phyloP scores from a whole-genome alignment of 2,888 invertebrate species.

The Dascillus cervinus region DNA sequence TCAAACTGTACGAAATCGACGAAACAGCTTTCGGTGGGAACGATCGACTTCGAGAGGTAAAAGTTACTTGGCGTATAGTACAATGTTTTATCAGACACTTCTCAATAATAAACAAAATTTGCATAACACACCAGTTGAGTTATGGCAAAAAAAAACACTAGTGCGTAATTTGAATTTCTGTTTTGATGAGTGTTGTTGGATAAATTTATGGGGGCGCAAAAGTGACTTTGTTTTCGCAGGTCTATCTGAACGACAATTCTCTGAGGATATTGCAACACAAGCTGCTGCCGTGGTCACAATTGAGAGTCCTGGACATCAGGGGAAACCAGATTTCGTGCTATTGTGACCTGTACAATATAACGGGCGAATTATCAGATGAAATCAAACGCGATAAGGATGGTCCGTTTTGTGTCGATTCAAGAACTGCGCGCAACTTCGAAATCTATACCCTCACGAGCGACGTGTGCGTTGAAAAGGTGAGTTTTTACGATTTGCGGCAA shows the following conservation, averaged over 20 bases:
- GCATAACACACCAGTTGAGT: too few relatives aligned
- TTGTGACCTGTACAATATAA: conserved; percentile 45
- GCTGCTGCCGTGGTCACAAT: conserved; percentile 48
- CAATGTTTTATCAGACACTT: too few relatives aligned
- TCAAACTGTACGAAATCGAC: conserved; percentile 42
- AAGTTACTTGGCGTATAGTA: too few relatives aligned
- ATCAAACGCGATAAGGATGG: conserved; percentile 27
- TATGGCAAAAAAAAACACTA: too few relatives aligned
- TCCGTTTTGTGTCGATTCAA: conserved; percentile 30
- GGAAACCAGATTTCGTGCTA: conserved; percentile 62
- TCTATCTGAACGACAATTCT: conserved; percentile 57
- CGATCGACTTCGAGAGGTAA: conserved; percentile 49
- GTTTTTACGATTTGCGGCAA: too few relatives aligned
- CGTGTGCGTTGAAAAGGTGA: conserved; percentile 18
- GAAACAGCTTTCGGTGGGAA: conserved; percentile 50
- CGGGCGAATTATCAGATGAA: conserved; percentile 20
- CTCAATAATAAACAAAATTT: too few relatives aligned
- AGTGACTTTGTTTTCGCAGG: conserved; percentile 36
- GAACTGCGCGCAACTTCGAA: conserved; percentile 19
- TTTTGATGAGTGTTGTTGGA: too few relatives aligned
- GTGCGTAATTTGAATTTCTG: too few relatives aligned
- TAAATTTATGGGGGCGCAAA: too few relatives aligned
- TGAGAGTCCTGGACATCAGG: conserved; percentile 50
- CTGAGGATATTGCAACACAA: conserved; percentile 48
- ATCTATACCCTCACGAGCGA: conserved; percentile 24